Evolutionary conservation across 1,140 invertebrate genomes (phyloP).

Genomic region (Cydia pomonella): DNA sequence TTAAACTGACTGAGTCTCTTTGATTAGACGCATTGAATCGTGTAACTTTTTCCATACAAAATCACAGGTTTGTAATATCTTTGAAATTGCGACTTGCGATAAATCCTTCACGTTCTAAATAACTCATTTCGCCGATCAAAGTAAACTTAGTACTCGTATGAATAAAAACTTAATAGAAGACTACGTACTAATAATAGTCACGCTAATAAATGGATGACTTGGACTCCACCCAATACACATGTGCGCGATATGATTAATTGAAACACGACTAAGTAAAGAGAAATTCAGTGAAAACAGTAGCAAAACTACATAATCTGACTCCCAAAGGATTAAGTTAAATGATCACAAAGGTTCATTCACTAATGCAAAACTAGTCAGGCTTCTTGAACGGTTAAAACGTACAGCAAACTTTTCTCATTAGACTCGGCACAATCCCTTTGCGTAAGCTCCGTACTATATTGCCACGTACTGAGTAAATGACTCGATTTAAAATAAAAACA

Average conservation of each 20-base stretch:
- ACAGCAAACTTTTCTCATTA: slow-evolving; percentile 27
- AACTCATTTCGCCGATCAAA: neutral
- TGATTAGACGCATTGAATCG: no score
- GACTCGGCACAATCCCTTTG: slow-evolving; percentile 7
- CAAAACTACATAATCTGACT: neutral
- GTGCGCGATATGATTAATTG: slow-evolving; percentile 24
- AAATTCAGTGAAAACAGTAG: neutral
- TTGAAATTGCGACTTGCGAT: neutral
- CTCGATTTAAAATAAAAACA: slow-evolving; percentile 25
- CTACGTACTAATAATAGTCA: no score
- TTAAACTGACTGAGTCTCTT: no score
- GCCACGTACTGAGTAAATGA: slow-evolving; percentile 12
- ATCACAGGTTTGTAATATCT: neutral
- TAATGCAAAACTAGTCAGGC: slow-evolving; percentile 11
- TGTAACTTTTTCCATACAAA: no score
- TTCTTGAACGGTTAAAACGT: slow-evolving; percentile 27
- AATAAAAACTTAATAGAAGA: no score
- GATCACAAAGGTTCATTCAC: slow-evolving; percentile 4
- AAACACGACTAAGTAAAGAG: neutral
- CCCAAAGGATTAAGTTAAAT: neutral
- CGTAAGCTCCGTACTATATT: slow-evolving; percentile 11
- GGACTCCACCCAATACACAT: slow-evolving; percentile 14
- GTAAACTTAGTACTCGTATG: no score
- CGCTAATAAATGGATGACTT: slow-evolving; percentile 4
- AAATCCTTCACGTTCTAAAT: neutral